A percentile compares a stretch with the other conserved stretches of the same genome.
These are phyloP conservation scores for Aurelia sp. DNA, from an alignment of 30 jellyfish, hydroid and myxozoan species.

Conservation along the genomic window DNA sequence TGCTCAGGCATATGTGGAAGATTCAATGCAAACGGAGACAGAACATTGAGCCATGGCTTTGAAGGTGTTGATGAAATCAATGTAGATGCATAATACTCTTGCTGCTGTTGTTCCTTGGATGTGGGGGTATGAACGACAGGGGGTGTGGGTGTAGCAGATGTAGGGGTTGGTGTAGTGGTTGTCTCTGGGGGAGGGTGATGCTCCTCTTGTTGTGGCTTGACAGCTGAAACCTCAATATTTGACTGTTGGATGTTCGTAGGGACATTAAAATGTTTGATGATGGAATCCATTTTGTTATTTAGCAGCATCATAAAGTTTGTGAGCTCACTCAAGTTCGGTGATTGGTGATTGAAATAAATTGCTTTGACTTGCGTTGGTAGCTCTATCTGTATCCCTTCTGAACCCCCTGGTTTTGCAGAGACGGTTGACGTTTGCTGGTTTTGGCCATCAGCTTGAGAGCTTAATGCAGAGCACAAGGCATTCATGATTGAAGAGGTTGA, in stretches of 20 bases:
- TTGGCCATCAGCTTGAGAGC: constrained; percentile 78
- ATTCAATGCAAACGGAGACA: constrained; percentile 65
- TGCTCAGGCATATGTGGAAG: constrained; percentile 67
- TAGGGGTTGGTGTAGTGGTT: constrained; percentile 49
- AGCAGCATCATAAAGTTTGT: constrained; percentile 71
- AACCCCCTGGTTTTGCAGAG: constrained; percentile 79
- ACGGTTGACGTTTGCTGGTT: constrained; percentile 71
- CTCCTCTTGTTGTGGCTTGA: constrained; percentile 43
- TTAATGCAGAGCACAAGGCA: constrained; percentile 78
- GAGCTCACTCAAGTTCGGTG: constrained; percentile 70
- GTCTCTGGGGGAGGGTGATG: constrained; percentile 55
- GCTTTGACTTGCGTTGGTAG: constrained; percentile 89
- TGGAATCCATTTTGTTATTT: constrained; percentile 85
- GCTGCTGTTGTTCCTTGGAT: constrained; percentile 94
- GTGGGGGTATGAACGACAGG: constrained; percentile 76
- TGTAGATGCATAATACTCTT: constrained; percentile 93
- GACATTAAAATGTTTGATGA: constrained; percentile 89
- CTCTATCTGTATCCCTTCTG: constrained; percentile 88
- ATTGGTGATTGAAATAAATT: constrained; percentile 78
- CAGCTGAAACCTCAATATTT: constrained; percentile 42
- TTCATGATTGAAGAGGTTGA: constrained; percentile 75
- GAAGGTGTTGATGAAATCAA: constrained; percentile 69
- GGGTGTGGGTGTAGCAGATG: constrained; percentile 58
- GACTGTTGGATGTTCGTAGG: constrained; percentile 77
- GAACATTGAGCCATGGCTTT: constrained; percentile 62